Percentiles rank a stretch among this genome's conserved stretches.
phyloP scores from a whole-genome alignment of 2,113 vertebrate genomes.

The Pholis gunnellus region DNA sequence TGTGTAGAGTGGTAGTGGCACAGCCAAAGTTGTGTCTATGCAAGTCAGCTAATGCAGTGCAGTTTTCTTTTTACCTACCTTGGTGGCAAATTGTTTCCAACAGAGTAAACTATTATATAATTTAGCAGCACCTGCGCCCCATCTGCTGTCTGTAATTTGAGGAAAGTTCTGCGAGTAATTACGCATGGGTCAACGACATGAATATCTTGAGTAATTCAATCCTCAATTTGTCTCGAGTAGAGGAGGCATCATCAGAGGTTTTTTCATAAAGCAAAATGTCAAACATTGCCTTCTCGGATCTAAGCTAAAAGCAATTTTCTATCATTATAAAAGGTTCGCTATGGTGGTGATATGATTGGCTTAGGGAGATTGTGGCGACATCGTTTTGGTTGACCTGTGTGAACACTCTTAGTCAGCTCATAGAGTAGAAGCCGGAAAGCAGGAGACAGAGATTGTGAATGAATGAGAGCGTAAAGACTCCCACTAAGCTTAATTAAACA shows the following conservation, averaged over 20 bases:
- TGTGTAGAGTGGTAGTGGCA: not conserved
- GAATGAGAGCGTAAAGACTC: not conserved
- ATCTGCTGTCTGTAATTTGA: constrained; percentile 9
- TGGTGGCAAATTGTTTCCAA: not conserved
- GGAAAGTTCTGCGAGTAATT: not conserved
- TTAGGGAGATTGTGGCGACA: not conserved
- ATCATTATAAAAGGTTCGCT: not conserved
- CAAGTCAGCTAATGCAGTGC: not conserved
- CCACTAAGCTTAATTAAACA: not conserved
- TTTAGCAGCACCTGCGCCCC: not conserved
- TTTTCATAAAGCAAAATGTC: not conserved
- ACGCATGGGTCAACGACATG: not conserved
- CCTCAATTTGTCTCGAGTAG: not conserved
- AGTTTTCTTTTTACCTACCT: not conserved
- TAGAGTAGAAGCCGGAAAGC: not conserved
- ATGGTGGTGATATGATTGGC: not conserved
- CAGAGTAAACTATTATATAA: not conserved
- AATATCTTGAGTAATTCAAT: constrained; percentile 22
- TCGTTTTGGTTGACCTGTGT: not conserved
- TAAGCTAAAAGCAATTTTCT: not conserved
- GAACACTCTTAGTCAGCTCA: not conserved
- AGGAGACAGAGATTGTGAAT: not conserved
- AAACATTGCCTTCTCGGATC: not conserved
- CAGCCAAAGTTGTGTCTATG: not conserved
- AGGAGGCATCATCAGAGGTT: not conserved